Conservation (phyloP, 2,113 vertebrate species). For the Himantopus leucocephalus region DNA sequence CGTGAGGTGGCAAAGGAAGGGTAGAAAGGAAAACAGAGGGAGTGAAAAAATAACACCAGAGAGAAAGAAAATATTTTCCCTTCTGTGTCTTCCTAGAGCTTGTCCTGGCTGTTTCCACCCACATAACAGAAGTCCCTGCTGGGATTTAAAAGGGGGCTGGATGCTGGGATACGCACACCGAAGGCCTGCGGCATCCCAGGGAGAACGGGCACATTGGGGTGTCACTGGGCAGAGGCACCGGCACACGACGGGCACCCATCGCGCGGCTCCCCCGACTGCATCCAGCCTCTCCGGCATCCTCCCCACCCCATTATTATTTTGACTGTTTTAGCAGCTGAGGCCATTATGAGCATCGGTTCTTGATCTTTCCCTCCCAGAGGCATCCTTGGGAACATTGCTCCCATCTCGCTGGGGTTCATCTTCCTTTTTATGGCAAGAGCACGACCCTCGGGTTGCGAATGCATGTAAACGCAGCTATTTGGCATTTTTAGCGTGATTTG, state of each 20-base stretch:
- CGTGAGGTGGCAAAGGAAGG: background rate
- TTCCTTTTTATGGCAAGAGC: slow-evolving; percentile 51
- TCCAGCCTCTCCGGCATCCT: background rate
- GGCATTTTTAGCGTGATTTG: slow-evolving; percentile 41
- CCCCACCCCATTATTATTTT: background rate
- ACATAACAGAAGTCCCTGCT: background rate
- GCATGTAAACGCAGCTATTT: slow-evolving; percentile 28
- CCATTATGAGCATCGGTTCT: slow-evolving; percentile 28
- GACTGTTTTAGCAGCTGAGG: slow-evolving; percentile 4
- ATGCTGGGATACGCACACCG: fast-evolving
- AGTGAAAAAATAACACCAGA: background rate
- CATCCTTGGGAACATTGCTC: slow-evolving; percentile 37
- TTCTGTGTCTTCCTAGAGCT: background rate
- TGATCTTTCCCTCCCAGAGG: slow-evolving; percentile 54
- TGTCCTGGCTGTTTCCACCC: background rate
- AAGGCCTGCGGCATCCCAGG: background rate
- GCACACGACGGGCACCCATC: fast-evolving
- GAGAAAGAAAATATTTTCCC: slow-evolving; percentile 18
- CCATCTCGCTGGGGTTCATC: slow-evolving; percentile 26
- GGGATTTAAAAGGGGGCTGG: background rate
- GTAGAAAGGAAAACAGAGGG: background rate
- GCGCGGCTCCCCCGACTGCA: background rate
- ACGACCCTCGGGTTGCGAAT: background rate
- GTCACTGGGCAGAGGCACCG: background rate
- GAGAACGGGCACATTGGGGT: background rate